Evolutionary conservation across 2,113 vertebrate species (phyloP), one percentile per base, ranked within the genome.

Genomic region (Hemiprocne comata): DNA sequence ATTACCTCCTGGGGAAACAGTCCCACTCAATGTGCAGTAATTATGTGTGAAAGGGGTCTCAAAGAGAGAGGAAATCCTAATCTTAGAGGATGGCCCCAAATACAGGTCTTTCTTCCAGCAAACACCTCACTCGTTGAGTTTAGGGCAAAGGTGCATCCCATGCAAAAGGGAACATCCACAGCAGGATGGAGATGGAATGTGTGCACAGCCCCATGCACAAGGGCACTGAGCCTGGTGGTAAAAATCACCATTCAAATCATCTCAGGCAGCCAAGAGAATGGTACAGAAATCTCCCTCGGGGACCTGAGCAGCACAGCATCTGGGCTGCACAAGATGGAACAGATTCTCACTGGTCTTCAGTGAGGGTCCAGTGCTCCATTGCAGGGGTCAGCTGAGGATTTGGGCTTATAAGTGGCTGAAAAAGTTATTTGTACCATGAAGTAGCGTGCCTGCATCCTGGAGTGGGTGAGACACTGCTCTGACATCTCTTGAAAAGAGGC

Each of bases 241-340:
- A 66, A 89, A 94, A 21, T 40, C 55, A 71, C 33, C 15, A 2
- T 78, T 75, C 18, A 46, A 10, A 40, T 36, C 2, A 58, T 34
- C n/a, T 60, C n/a, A 72, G 21, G 53, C 24, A 79, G 28, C 38
- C 79, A 72, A 90, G 17, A 28, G 44, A 75, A 58, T 12, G 21
- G 13, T 10, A 44, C 13, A 58, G n/a, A 62, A 17, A 36, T n/a
- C 2, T 1, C 7, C 4, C 16, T 13, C 2, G 3, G 18, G 21
- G 28, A 40, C 33, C 10, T 1, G 1, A 72, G 53, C 14, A 62
- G 42, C 14, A 74, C 5, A 38, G 1, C 13, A 15, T 31, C 34
- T 70, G 25, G 61, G 46, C 46, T 78, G 40, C 29, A 11, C 51
- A 31, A 65, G 74, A 62, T 6, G 16, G 31, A 71, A 6, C 26